These are phyloP conservation scores for Brachyopa scutellaris DNA, from an alignment of 2,888 invertebrate genomes.

Conservation along the genomic window DNA sequence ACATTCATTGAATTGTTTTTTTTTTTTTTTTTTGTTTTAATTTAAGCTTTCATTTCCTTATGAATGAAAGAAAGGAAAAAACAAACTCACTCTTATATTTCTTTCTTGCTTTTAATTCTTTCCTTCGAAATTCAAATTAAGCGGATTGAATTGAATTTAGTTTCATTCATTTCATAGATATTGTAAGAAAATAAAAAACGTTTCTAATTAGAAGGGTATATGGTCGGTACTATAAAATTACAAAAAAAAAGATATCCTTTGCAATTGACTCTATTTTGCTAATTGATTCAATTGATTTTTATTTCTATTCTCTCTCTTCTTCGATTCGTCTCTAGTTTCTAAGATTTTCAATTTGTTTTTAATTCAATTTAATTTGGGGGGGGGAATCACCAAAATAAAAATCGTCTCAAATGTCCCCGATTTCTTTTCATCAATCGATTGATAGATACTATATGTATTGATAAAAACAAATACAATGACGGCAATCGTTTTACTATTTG, in stretches of 20 bases:
- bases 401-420: too few species aligned
- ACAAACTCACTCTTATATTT: slow-evolving; percentile 1
- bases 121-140: slow-evolving; percentile 35
- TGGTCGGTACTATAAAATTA: neutral
- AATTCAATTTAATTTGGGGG: too few species aligned
- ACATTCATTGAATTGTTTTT: slow-evolving; percentile 9
- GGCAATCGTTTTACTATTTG: neutral
- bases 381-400: too few species aligned
- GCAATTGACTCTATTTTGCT: slow-evolving; percentile 15
- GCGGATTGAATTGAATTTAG: slow-evolving; percentile 51
- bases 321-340: neutral
- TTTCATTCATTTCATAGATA: slow-evolving; percentile 22
- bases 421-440: too few species aligned
- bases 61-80: neutral
- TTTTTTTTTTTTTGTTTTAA: neutral
- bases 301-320: slow-evolving; percentile 2
- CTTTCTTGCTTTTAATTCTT: neutral
- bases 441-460: neutral
- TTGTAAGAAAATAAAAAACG: slow-evolving; percentile 14
- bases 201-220: slow-evolving; percentile 32
- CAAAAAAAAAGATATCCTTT: slow-evolving; percentile 7
- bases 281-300: slow-evolving; percentile 67
- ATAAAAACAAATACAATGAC: neutral
- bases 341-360: neutral
- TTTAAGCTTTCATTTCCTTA: neutral